A percentile compares a stretch with the other conserved stretches of the same genome.
phyloP scores from a whole-genome alignment of 2,888 invertebrate genomes.

The Morpho achilles region DNA sequence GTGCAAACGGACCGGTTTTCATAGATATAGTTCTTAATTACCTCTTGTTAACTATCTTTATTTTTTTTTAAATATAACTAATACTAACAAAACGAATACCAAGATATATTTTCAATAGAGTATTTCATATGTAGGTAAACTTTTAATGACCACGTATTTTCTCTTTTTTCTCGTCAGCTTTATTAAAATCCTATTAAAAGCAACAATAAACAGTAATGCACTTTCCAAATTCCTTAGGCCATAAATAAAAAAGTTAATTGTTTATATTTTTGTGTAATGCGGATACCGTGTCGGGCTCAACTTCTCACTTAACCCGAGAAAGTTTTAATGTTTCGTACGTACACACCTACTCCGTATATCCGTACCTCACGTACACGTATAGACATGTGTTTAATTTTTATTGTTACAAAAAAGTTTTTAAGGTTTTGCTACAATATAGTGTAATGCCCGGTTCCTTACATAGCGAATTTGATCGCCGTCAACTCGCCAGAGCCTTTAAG shows the following conservation, averaged over 20 bases:
- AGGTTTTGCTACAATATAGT: not conserved
- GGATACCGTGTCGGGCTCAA: constrained; percentile 54
- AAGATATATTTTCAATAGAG: too few species aligned
- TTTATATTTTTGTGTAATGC: constrained; percentile 61
- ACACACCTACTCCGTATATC: constrained; percentile 21
- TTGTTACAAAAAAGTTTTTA: constrained; percentile 5
- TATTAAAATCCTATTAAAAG: not conserved
- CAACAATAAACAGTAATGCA: constrained; percentile 4
- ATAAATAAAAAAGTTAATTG: constrained; percentile 39
- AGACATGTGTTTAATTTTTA: constrained; percentile 18
- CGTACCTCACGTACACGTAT: constrained; percentile 20
- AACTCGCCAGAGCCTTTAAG: too few species aligned
- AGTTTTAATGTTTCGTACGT: constrained; percentile 63
- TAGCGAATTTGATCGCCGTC: too few species aligned
- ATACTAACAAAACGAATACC: too few species aligned
- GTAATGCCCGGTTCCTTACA: too few species aligned
- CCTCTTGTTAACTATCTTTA: too few species aligned
- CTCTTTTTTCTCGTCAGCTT: too few species aligned
- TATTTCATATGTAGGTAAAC: too few species aligned
- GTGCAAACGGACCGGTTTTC: too few species aligned
- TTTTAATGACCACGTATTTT: too few species aligned
- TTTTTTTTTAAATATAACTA: too few species aligned
- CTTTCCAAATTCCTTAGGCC: constrained; percentile 20
- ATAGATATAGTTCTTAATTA: too few species aligned
- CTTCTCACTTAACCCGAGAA: constrained; percentile 48